Percentiles rank a stretch among this genome's conserved stretches.
These are phyloP conservation scores for Selene dorsalis DNA, from an alignment of 2,797 vertebrate genomes.

Conservation along the genomic window DNA sequence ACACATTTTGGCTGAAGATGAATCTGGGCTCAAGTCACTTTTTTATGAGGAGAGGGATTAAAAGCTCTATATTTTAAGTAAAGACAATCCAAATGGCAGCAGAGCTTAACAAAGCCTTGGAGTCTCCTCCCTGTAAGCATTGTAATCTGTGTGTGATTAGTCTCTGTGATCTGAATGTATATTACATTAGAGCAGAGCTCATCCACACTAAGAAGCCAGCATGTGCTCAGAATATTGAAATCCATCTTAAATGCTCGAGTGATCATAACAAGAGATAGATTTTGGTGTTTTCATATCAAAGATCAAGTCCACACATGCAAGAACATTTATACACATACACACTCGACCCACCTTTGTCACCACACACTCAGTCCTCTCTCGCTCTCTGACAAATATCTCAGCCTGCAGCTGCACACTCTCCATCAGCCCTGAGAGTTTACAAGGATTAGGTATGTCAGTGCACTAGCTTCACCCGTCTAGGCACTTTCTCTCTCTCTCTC, in stretches of 20 bases:
- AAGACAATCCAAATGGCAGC: slow-evolving; percentile 29
- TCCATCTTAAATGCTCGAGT: slow-evolving; percentile 51
- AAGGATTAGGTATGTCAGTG: slow-evolving; percentile 81
- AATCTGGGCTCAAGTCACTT: slow-evolving; percentile 1
- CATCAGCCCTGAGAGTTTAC: slow-evolving; percentile 81
- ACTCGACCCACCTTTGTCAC: slow-evolving; percentile 13
- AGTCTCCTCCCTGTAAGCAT: slow-evolving; percentile 15
- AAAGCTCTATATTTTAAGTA: slow-evolving; percentile 13
- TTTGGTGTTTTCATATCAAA: slow-evolving; percentile 28
- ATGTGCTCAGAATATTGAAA: slow-evolving; percentile 65
- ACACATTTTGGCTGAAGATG: too few species aligned
- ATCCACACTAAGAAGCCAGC: slow-evolving; percentile 42
- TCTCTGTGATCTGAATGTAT: slow-evolving; percentile 50
- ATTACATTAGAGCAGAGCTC: slow-evolving; percentile 59
- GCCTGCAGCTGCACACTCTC: slow-evolving; percentile 80
- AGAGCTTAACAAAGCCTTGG: slow-evolving; percentile 8
- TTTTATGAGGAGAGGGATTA: slow-evolving; percentile 14
- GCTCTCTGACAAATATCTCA: slow-evolving; percentile 56
- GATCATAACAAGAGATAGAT: slow-evolving; percentile 49
- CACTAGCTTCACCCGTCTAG: slow-evolving; percentile 58
- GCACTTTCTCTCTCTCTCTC: slow-evolving; percentile 54
- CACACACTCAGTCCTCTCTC: slow-evolving; percentile 31
- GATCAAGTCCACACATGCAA: slow-evolving; percentile 21
- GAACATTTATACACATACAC: neutral
- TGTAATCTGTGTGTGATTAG: slow-evolving; percentile 41